Evolutionary conservation across 2,797 vertebrate genomes (phyloP), one percentile per base, ranked within the genome.

Genomic region (Aeoliscus strigatus): DNA sequence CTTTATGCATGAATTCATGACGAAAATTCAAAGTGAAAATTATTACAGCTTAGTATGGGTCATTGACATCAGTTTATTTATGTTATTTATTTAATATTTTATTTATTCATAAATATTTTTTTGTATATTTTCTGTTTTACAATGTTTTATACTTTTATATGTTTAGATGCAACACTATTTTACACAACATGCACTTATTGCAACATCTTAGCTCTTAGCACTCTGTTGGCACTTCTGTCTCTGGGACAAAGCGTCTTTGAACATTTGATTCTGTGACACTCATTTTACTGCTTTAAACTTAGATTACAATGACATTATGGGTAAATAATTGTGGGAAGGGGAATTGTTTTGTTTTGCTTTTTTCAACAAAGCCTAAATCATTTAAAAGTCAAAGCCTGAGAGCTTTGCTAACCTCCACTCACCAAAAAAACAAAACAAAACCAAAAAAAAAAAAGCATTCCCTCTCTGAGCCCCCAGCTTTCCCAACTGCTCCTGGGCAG

Each of bases 291-390:
- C 7, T 13, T 69, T 66, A 3, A 66, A 68, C 70, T 60, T 51
- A 49, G 57, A 74, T 77, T 71, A 80, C 68, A 81, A 66, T 76
- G 53, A 77, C 49, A 55, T 56, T 67, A 47, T 77, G 70, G 82
- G 70, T 79, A 71, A 70, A 21, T 21, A 21, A 21, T 21, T n/a
- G n/a, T n/a, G n/a, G n/a, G n/a, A 21, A 21, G 81, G 73, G 77
- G 77, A 83, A 79, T 75, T 47, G 57, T 45, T 75, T 71, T 52
- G 52, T 66, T 74, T 80, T 75, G 71, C n/a, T n/a, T n/a, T n/a
- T n/a, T n/a, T n/a, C n/a, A n/a, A n/a, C n/a, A 75, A 67, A 64
- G 70, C 82, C 81, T 62, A 80, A 80, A 79, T 78, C 75, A 64
- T 43, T 71, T 72, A 73, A 83, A 76, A 57, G n/a, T n/a, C n/a